phyloP scores from a whole-genome alignment of 2,888 invertebrate genomes.

The Halictus ligatus region DNA sequence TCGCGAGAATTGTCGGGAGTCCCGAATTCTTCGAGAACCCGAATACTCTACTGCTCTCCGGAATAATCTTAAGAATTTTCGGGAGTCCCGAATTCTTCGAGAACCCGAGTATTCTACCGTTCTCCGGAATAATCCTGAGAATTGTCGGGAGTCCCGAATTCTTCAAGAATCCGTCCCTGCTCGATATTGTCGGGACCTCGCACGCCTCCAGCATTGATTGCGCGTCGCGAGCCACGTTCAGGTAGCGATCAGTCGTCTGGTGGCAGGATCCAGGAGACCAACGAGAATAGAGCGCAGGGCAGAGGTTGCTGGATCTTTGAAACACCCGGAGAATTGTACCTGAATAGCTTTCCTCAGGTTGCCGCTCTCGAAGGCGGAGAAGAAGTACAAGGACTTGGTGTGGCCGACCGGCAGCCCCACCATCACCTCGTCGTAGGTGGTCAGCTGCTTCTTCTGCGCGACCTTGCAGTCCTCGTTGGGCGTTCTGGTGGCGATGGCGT shows the following conservation, averaged over 20 bases:
- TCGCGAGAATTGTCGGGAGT: too few species aligned
- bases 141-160: too few species aligned
- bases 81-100: too few species aligned
- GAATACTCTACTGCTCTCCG: too few species aligned
- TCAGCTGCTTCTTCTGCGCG: slow-evolving; percentile 59
- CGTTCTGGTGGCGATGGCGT: slow-evolving; percentile 83
- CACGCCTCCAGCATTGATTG: too few species aligned
- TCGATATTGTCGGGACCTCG: too few species aligned
- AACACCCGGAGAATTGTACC: slow-evolving; percentile 83
- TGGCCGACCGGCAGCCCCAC: slow-evolving; percentile 71
- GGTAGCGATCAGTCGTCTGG: background rate
- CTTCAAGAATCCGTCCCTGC: too few species aligned
- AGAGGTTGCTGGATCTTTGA: background rate
- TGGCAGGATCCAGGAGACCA: background rate
- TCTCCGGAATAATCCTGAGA: too few species aligned
- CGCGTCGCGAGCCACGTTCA: too few species aligned
- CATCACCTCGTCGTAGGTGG: slow-evolving; percentile 77
- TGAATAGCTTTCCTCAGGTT: slow-evolving; percentile 93
- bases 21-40: too few species aligned
- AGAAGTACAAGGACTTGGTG: slow-evolving; percentile 88
- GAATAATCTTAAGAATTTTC: too few species aligned
- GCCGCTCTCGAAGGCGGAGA: slow-evolving; percentile 94
- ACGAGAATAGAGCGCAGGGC: background rate
- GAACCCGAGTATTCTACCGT: too few species aligned
- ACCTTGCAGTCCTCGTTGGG: slow-evolving; percentile 30